Conservation (phyloP, 1,140 invertebrate species). For the Thrips palmi region DNA sequence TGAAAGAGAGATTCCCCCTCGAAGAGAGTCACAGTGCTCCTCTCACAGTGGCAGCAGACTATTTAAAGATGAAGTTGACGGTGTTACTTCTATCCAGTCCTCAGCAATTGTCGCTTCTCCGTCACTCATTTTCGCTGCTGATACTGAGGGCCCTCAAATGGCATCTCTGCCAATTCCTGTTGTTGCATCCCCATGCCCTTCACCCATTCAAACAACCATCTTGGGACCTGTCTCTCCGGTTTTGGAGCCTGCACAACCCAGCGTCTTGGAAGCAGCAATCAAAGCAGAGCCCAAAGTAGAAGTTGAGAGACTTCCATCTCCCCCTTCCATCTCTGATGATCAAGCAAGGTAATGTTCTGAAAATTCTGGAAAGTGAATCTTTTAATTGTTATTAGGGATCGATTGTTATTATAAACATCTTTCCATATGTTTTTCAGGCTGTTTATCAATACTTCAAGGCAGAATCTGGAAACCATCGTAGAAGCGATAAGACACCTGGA, state of each 20-base stretch:
- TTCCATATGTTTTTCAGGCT: conserved; percentile 23
- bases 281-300: conserved; percentile 72
- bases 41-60: too few relatives aligned
- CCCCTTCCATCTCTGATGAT: conserved; percentile 15
- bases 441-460: conserved; percentile 64
- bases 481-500: conserved; percentile 93
- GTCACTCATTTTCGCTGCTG: too few relatives aligned
- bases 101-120: too few relatives aligned
- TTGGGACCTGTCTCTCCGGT: conserved; percentile 15
- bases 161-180: conserved; percentile 21
- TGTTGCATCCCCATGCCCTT: conserved; percentile 17
- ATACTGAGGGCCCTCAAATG: conserved; percentile 17
- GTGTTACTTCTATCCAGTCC: too few relatives aligned
- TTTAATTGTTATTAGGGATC: conserved; percentile 2
- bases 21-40: too few relatives aligned
- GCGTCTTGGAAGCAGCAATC: conserved; percentile 63
- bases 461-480: conserved; percentile 93
- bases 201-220: conserved; percentile 11
- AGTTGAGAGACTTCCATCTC: conserved; percentile 39
- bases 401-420: conserved; percentile 5
- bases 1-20: too few relatives aligned
- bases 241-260: conserved; percentile 29
- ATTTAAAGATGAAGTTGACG: too few relatives aligned
- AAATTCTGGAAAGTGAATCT: not conserved
- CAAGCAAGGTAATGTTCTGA: not conserved